These are phyloP conservation scores for Caenorhabditis latens DNA, from an alignment of 1,140 invertebrate species.

Conservation along the genomic window DNA sequence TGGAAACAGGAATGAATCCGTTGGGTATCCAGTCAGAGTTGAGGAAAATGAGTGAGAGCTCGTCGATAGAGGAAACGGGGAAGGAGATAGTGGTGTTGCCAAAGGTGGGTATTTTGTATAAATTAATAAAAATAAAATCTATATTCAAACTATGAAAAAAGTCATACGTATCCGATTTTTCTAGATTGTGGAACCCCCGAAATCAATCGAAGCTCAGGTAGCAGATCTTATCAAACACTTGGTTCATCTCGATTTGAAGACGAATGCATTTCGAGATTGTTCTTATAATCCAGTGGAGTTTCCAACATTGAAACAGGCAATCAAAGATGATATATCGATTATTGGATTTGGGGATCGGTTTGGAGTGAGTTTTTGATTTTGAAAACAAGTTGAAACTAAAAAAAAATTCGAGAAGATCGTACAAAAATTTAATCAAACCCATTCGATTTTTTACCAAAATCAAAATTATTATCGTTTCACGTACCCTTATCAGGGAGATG, in stretches of 20 bases:
- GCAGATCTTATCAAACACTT: constrained; percentile 9
- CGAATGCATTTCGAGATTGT: constrained; percentile 1
- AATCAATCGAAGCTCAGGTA: constrained; percentile 36
- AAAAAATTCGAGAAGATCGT: no score
- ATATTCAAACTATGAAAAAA: no score
- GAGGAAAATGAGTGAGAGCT: neutral
- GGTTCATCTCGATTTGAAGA: constrained; percentile 34
- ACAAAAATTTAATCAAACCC: neutral
- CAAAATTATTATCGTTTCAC: no score
- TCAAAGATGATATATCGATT: constrained; percentile 22
- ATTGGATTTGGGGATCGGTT: constrained; percentile 22
- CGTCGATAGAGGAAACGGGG: neutral
- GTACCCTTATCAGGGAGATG: no score
- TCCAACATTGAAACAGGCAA: constrained; percentile 4
- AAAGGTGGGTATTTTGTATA: neutral
- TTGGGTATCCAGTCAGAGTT: constrained; percentile 20
- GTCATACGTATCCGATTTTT: neutral
- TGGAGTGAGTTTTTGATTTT: neutral
- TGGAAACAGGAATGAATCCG: constrained; percentile 6
- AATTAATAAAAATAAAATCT: no score
- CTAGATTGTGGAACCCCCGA: constrained; percentile 19
- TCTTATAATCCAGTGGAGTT: constrained; percentile 1
- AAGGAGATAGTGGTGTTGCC: constrained; percentile 29
- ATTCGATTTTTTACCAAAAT: neutral
- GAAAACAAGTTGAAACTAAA: no score